A percentile compares a stretch with the other conserved stretches of the same genome.
Conservation (phyloP, 1,140 invertebrate species). For the Bombus balteatus region DNA sequence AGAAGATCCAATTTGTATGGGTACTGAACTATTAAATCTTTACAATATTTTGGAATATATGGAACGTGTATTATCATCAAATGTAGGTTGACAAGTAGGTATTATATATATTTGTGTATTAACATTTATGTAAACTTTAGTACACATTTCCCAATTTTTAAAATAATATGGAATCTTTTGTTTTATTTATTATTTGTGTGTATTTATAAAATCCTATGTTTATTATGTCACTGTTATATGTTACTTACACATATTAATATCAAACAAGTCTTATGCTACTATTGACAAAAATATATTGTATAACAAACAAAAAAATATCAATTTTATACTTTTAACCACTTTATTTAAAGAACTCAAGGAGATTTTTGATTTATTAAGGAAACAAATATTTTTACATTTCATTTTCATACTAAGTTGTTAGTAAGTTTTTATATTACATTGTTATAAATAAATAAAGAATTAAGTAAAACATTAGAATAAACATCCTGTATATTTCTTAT, state of each 20-base stretch:
- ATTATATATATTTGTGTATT: conserved; percentile 21
- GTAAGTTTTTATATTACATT: neutral
- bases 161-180: neutral
- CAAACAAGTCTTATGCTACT: neutral
- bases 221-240: neutral
- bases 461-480: too few species aligned
- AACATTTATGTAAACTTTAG: neutral
- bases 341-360: too few species aligned
- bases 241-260: neutral
- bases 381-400: too few species aligned
- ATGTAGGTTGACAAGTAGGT: conserved; percentile 60
- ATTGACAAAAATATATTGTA: neutral
- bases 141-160: neutral
- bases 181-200: neutral
- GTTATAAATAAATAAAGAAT: neutral
- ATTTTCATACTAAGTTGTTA: too few species aligned
- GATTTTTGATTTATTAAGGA: too few species aligned
- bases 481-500: too few species aligned
- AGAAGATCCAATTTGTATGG: conserved; percentile 29
- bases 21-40: conserved; percentile 14
- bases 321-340: neutral
- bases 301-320: neutral
- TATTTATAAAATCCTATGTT: neutral
- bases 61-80: conserved; percentile 49
- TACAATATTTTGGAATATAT: conserved; percentile 21